Conservation (phyloP, 1,140 invertebrate species). For the Oncopodura yosiiana region DNA sequence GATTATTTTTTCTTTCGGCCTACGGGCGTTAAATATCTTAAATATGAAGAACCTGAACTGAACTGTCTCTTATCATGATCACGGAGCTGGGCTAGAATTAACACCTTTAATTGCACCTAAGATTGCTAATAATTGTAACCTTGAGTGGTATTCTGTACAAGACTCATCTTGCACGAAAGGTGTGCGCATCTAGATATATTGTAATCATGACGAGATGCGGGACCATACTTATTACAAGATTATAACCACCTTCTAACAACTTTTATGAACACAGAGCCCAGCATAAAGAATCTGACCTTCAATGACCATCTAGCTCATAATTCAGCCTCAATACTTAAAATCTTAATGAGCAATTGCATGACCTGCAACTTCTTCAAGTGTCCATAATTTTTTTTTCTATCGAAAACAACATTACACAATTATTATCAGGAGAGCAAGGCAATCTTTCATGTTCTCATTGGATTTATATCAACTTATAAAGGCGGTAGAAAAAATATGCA, state of each 20-base stretch:
- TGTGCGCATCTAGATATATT: too few relatives aligned
- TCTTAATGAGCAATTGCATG: conserved; percentile 29
- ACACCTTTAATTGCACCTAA: conserved; percentile 36
- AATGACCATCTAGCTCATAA: conserved; percentile 20
- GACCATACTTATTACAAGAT: conserved; percentile 29
- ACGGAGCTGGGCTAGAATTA: conserved; percentile 31
- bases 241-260: too few relatives aligned
- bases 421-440: too few relatives aligned
- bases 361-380: too few relatives aligned
- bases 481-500: conserved; percentile 12
- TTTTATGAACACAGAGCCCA: too few relatives aligned
- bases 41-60: conserved; percentile 5
- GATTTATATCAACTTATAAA: conserved; percentile 27
- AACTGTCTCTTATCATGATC: conserved; percentile 33
- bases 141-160: too few relatives aligned
- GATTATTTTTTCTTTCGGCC: conserved; percentile 21
- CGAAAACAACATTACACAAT: too few relatives aligned
- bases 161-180: too few relatives aligned
- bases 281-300: conserved; percentile 28
- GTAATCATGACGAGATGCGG: conserved; percentile 29
- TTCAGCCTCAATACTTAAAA: conserved; percentile 23
- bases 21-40: conserved; percentile 9
- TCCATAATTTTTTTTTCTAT: too few relatives aligned
- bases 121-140: conserved; percentile 35
- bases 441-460: conserved; percentile 18